Conservation (phyloP, 2,888 invertebrate genomes). For the Drosophila siamana region DNA sequence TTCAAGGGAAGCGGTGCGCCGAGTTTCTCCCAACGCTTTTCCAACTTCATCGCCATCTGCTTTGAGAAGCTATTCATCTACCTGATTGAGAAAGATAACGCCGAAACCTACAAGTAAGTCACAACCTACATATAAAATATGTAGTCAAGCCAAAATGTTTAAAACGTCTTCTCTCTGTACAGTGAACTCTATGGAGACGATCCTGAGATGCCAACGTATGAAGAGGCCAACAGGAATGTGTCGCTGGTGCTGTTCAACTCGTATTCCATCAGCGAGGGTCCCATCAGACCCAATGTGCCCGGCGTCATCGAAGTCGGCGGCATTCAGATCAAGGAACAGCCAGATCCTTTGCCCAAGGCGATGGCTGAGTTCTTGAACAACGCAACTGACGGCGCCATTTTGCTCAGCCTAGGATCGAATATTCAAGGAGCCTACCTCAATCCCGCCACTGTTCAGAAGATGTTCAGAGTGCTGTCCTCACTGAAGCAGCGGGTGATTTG, state of each 20-base stretch:
- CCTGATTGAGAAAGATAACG: slow-evolving; percentile 1
- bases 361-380: slow-evolving; percentile 71
- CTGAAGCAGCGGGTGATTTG: slow-evolving; percentile 88
- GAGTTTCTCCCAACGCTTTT: slow-evolving; percentile 54
- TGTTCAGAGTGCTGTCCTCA: slow-evolving; percentile 86
- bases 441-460: slow-evolving; percentile 85
- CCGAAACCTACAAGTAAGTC: neutral
- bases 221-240: slow-evolving; percentile 74
- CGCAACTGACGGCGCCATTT: slow-evolving; percentile 84
- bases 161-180: neutral
- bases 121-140: too few relatives aligned
- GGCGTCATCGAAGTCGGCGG: slow-evolving; percentile 82
- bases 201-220: slow-evolving; percentile 32
- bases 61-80: neutral
- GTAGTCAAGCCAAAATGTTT: too few relatives aligned
- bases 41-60: slow-evolving; percentile 37
- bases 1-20: slow-evolving; percentile 40
- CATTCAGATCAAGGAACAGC: slow-evolving; percentile 79
- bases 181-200: neutral
- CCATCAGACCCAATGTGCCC: slow-evolving; percentile 79
- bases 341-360: neutral
- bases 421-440: slow-evolving; percentile 84
- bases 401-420: slow-evolving; percentile 85
- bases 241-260: slow-evolving; percentile 78
- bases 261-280: slow-evolving; percentile 76